These are phyloP conservation scores for Nebria salina DNA, from an alignment of 2,888 invertebrate genomes.

Conservation along the genomic window DNA sequence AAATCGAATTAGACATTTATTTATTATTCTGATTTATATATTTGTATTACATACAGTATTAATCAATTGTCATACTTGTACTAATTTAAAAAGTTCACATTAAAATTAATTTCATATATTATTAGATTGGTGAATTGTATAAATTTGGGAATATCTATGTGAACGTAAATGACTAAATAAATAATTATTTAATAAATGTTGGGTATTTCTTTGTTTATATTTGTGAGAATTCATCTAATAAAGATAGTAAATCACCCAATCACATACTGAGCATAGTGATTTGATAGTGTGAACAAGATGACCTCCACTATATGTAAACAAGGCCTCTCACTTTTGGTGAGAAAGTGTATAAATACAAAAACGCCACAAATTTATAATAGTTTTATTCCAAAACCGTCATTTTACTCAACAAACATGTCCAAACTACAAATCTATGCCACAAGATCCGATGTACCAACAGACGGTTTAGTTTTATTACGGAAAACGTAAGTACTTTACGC, in stretches of 20 bases:
- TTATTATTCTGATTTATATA: conserved; percentile 4
- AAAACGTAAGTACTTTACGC: conserved; percentile 67
- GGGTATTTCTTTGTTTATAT: not conserved
- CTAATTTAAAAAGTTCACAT: not conserved
- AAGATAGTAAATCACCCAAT: not conserved
- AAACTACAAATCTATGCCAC: conserved; percentile 77
- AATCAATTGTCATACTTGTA: not conserved
- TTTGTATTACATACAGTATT: conserved; percentile 27
- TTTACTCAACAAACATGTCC: conserved; percentile 54
- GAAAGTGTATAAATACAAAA: conserved; percentile 3
- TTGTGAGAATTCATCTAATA: not conserved
- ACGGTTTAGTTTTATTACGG: conserved; percentile 71
- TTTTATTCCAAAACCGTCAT: conserved; percentile 2
- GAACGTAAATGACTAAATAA: too few relatives aligned
- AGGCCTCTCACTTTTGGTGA: not conserved
- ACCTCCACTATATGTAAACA: conserved; percentile 28
- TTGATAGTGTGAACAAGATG: conserved; percentile 21
- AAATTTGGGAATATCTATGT: too few relatives aligned
- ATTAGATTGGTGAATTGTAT: too few relatives aligned
- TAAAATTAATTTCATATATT: too few relatives aligned
- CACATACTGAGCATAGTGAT: not conserved
- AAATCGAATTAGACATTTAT: conserved; percentile 18
- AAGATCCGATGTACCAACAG: conserved; percentile 73
- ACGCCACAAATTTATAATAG: not conserved
- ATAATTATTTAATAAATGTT: too few relatives aligned